Base-by-base conservation (phyloP, 2,113 vertebrate species). In the Mirounga angustirostris region DNA sequence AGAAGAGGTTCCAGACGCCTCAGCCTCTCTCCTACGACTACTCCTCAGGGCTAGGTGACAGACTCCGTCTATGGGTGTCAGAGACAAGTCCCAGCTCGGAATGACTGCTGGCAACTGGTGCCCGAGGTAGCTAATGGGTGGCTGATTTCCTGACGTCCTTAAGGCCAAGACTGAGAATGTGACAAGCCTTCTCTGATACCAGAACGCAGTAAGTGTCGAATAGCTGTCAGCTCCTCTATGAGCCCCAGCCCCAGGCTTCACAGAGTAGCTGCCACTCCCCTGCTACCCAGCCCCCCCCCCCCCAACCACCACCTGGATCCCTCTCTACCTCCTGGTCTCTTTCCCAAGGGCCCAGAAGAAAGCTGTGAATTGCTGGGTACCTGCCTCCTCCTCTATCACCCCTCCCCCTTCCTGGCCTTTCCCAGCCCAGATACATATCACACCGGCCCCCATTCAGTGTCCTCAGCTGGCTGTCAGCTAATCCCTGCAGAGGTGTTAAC, bases 401-500 rank as follows among this genome's bases (percentile, higher is more conserved):
- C 30, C 5, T 6, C 56, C 43, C 26, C 22, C 7, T 8, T 43
- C 59, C 59, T 36, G 50, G 89, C 92, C 94, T 96, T 88, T 87
- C 84, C 88, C 95, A 89, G 50, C 50, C 71, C 40, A 76, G 43
- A 80, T 16, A 65, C 46, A 40, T 73, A 86, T 43, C 18, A 6
- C 67, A 63, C 46, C 3, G 18, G 85, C 56, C 74, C 40, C 93
- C 67, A 79, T 83, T 92, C 89, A 11, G 78, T 71, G 83, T 95
- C 96, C 96, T 94, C 86, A 58, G 89, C 83, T 46, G 92, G 28
- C 88, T 96, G 94, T 83, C 97, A 81, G 96, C 84, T 96, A 90
- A 96, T 85, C 79, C 91, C 97, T 40, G 36, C 30, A 93, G 90
- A 96, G 92, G 96, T 96, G 97, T 95, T 94, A 98, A 89, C 95